A percentile compares a stretch with the other conserved stretches of the same genome.
phyloP scores from a whole-genome alignment of 2,888 invertebrate genomes.

The Liopterus haemorrhoidalis region DNA sequence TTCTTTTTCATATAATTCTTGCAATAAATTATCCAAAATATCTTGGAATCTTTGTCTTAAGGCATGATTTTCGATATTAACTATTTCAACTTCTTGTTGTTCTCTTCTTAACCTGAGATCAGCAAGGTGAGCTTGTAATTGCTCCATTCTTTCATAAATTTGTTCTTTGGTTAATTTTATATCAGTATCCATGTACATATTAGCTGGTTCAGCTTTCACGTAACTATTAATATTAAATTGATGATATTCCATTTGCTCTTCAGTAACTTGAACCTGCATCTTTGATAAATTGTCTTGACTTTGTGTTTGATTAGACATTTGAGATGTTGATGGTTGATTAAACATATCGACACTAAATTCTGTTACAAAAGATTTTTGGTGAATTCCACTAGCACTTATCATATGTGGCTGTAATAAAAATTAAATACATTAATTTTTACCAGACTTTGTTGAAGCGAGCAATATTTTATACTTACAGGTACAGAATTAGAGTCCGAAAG shows the following conservation, averaged over 20 bases:
- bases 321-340: neutral
- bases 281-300: conserved; percentile 6
- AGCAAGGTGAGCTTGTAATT: conserved; percentile 66
- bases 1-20: conserved; percentile 75
- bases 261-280: too few species aligned
- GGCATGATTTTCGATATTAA: conserved; percentile 78
- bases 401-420: too few species aligned
- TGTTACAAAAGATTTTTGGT: conserved; percentile 13
- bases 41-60: conserved; percentile 72
- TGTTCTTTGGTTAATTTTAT: conserved; percentile 35
- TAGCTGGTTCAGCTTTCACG: conserved; percentile 11
- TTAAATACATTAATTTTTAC: too few species aligned
- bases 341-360: conserved; percentile 21
- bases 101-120: conserved; percentile 68
- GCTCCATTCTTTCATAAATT: conserved; percentile 57
- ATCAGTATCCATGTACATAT: conserved; percentile 14
- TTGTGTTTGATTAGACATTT: conserved; percentile 1
- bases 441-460: too few species aligned
- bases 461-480: conserved; percentile 40
- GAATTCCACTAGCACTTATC: too few species aligned
- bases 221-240: conserved; percentile 6
- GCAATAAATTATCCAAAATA: conserved; percentile 69
- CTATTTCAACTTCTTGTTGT: conserved; percentile 76
- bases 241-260: conserved; percentile 11
- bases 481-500: conserved; percentile 64